These are phyloP conservation scores for Drosophila borborema DNA, from an alignment of 2,888 invertebrate species.

Conservation along the genomic window DNA sequence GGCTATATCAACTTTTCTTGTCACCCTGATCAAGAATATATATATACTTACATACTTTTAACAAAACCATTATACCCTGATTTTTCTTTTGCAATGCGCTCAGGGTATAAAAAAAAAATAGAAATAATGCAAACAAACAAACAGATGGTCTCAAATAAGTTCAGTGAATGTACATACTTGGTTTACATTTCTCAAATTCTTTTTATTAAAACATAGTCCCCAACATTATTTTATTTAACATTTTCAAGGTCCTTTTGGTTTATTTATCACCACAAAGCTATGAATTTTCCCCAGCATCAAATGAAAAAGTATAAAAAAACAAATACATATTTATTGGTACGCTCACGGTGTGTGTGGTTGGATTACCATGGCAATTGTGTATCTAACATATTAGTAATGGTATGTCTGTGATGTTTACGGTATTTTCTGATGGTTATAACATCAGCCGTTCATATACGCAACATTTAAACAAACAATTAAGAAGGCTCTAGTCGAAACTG, in stretches of 20 bases:
- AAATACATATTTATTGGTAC: neutral
- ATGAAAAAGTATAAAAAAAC: constrained; percentile 4
- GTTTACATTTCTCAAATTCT: constrained; percentile 53
- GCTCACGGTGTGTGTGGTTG: neutral
- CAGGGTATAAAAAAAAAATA: neutral
- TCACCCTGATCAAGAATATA: no score
- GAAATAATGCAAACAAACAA: constrained; percentile 25
- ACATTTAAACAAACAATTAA: neutral
- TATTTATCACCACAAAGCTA: constrained; percentile 48
- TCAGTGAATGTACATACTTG: constrained; percentile 33
- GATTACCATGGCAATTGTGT: constrained; percentile 3
- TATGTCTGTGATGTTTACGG: neutral
- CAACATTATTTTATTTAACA: constrained; percentile 46
- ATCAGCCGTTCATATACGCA: neutral
- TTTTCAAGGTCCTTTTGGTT: constrained; percentile 53
- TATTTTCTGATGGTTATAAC: neutral
- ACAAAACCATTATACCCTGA: no score
- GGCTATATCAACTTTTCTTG: no score
- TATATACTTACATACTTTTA: no score
- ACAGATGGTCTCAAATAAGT: constrained; percentile 37
- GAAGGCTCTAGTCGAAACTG: no score
- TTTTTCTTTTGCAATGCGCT: no score
- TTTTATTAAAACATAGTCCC: constrained; percentile 28
- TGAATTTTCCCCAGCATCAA: constrained; percentile 33
- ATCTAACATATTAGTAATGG: constrained; percentile 7